Percentiles rank a stretch among this genome's conserved stretches.
These are phyloP conservation scores for Carassius carassius DNA, from an alignment of 2,113 vertebrate species.

Conservation along the genomic window DNA sequence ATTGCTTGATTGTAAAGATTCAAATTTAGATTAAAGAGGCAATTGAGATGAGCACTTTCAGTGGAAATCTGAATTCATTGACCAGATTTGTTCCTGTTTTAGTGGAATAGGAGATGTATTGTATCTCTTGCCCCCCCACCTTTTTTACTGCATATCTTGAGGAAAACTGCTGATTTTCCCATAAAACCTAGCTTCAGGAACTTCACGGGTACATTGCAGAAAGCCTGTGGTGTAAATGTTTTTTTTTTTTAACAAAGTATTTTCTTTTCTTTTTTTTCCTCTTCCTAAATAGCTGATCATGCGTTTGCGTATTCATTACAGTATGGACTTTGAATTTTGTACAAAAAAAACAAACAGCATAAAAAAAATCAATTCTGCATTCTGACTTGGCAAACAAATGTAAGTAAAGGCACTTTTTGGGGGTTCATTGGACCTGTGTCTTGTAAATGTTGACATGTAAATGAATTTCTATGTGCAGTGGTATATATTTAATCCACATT, in stretches of 20 bases:
- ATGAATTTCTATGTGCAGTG: constrained; percentile 61
- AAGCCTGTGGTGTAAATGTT: constrained; percentile 52
- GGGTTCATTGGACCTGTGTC: constrained; percentile 55
- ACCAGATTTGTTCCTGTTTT: constrained; percentile 69
- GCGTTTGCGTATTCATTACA: constrained; percentile 52
- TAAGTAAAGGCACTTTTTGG: constrained; percentile 59
- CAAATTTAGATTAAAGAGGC: constrained; percentile 43
- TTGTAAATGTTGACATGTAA: constrained; percentile 61
- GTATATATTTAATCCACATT: constrained; percentile 59
- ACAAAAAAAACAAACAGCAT: constrained; percentile 39
- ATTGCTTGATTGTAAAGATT: constrained; percentile 52
- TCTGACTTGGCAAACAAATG: constrained; percentile 45
- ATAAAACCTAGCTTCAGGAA: constrained; percentile 52
- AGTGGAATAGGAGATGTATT: constrained; percentile 64
- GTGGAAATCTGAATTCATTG: constrained; percentile 52
- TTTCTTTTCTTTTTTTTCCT: not conserved
- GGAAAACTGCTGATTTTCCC: constrained; percentile 20
- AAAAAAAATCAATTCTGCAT: constrained; percentile 1
- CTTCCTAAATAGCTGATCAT: constrained; percentile 34
- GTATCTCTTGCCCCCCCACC: constrained; percentile 17
- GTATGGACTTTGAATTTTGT: constrained; percentile 53
- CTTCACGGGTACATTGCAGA: constrained; percentile 59
- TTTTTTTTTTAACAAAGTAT: constrained; percentile 30
- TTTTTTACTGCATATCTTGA: constrained; percentile 51
- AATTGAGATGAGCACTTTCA: constrained; percentile 31